phyloP scores from a whole-genome alignment of 2,888 invertebrate genomes.

The Aphodius granarius region DNA sequence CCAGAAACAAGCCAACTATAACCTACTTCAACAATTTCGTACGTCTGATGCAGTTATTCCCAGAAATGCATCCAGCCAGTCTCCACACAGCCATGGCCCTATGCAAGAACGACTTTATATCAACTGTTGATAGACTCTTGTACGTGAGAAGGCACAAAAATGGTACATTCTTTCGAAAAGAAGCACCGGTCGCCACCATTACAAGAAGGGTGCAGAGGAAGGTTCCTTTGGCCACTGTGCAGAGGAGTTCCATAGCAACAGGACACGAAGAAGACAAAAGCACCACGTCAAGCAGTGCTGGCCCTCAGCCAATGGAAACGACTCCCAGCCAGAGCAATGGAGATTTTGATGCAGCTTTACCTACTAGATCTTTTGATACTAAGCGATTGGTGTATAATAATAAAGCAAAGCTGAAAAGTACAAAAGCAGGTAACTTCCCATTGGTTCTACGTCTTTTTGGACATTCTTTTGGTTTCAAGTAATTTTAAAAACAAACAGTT shows the following conservation, averaged over 20 bases:
- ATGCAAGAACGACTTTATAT: constrained; percentile 50
- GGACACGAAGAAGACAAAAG: constrained; percentile 1
- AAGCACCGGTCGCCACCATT: neutral
- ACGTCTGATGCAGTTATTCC: constrained; percentile 52
- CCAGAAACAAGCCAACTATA: neutral
- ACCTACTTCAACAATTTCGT: constrained; percentile 48
- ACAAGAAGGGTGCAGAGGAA: constrained; percentile 8
- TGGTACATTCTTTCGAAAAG: neutral
- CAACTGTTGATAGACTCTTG: constrained; percentile 50
- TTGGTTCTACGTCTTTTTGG: no score
- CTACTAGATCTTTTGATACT: constrained; percentile 8
- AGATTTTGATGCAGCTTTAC: constrained; percentile 1
- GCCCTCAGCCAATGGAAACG: neutral
- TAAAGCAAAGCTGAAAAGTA: constrained; percentile 6
- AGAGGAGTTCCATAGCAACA: neutral
- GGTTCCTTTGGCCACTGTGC: constrained; percentile 8
- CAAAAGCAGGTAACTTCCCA: constrained; percentile 4
- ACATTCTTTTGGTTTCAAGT: no score
- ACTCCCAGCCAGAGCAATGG: neutral
- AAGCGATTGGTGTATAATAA: constrained; percentile 16
- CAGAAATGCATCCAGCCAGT: constrained; percentile 52
- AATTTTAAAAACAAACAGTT: no score
- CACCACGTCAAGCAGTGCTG: neutral
- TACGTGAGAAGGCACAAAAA: constrained; percentile 44
- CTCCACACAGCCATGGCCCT: constrained; percentile 49